phyloP scores from a whole-genome alignment of 2,113 vertebrate genomes.

The Ibidorhyncha struthersii region DNA sequence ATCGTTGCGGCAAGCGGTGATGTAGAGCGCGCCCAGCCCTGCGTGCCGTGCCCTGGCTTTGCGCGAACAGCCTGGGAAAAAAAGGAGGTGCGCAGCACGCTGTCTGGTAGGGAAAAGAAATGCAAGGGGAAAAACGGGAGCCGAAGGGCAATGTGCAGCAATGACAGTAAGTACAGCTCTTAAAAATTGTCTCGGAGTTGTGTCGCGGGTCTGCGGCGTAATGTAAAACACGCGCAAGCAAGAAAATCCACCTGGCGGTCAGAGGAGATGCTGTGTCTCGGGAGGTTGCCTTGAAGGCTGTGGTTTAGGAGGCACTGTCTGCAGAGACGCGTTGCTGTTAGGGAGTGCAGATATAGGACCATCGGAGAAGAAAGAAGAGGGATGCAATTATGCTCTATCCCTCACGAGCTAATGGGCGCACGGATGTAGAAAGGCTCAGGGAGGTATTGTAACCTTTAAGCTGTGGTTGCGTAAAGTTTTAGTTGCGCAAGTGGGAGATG shows the following conservation, averaged over 20 bases:
- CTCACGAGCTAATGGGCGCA: fast-evolving
- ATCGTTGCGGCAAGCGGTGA: fast-evolving
- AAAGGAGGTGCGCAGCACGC: no score
- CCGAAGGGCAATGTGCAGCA: fast-evolving
- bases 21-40: neutral
- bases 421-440: fast-evolving
- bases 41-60: neutral
- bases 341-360: neutral
- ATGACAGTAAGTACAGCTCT: neutral
- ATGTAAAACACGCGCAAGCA: fast-evolving
- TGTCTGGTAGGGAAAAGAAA: neutral
- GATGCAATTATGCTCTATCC: neutral
- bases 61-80: neutral
- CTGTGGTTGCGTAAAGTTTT: neutral
- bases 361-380: neutral
- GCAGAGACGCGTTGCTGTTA: neutral
- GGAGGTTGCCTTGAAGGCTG: neutral
- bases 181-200: fast-evolving
- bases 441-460: neutral
- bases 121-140: fast-evolving
- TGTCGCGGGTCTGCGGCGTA: fast-evolving
- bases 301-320: neutral
- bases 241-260: neutral
- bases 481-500: neutral
- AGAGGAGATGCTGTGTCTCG: neutral